These are phyloP conservation scores for Catagonus wagneri DNA, from an alignment of 2,113 vertebrate species.

Conservation along the genomic window DNA sequence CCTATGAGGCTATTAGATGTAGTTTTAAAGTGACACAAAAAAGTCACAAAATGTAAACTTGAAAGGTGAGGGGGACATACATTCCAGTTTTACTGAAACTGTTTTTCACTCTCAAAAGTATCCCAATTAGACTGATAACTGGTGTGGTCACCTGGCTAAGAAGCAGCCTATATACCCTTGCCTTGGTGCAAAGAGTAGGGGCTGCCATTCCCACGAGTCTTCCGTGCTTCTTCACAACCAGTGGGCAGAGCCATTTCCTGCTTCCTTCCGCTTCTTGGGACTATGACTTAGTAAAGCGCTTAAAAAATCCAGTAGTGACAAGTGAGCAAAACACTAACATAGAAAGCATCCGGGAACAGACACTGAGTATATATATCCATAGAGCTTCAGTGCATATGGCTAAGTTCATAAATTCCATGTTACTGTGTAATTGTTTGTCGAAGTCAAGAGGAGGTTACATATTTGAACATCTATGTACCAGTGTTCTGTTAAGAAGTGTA, in stretches of 20 bases:
- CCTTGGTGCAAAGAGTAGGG: neutral
- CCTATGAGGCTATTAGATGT: neutral
- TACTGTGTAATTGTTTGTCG: neutral
- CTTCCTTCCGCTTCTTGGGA: neutral
- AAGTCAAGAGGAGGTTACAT: neutral
- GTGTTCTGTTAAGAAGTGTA: constrained; percentile 23
- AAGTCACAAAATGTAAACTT: neutral
- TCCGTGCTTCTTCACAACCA: neutral
- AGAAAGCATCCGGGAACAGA: neutral
- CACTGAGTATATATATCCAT: neutral
- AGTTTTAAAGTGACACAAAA: neutral
- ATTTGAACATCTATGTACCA: neutral
- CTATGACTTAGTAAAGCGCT: neutral
- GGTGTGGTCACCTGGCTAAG: neutral
- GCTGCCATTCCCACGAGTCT: rapidly evolving
- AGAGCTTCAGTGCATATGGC: neutral
- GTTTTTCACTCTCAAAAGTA: neutral
- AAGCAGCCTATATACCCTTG: neutral
- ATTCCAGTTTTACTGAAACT: neutral
- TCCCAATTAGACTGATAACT: neutral
- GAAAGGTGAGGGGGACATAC: neutral
- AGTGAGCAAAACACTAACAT: neutral
- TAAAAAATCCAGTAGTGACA: neutral
- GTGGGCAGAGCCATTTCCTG: neutral
- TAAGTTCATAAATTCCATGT: neutral